Conservation (phyloP, 2,113 vertebrate species). For the Leucopternis melanops region DNA sequence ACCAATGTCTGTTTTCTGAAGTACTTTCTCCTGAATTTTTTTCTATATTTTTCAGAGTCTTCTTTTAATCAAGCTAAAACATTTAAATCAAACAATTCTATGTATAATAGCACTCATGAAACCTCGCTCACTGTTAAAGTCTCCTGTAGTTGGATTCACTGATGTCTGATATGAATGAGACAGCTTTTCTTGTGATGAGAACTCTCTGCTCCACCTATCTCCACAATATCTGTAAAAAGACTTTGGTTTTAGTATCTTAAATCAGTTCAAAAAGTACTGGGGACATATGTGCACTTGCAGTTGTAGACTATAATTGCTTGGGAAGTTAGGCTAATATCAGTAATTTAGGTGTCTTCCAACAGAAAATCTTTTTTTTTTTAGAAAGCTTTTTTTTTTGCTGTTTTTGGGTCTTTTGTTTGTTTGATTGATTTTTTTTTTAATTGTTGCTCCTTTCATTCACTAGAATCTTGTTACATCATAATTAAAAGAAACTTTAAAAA, state of each 20-base stretch:
- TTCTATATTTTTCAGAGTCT: background rate
- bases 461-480: background rate
- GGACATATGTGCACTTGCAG: accelerated
- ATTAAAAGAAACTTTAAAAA: background rate
- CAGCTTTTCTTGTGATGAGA: background rate
- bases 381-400: background rate
- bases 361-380: background rate
- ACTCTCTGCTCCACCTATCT: background rate
- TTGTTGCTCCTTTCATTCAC: background rate
- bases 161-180: background rate
- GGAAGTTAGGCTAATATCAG: background rate
- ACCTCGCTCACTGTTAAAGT: background rate
- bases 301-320: background rate
- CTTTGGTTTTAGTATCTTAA: background rate
- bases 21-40: background rate
- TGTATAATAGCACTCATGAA: background rate
- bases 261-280: background rate
- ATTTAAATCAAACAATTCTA: background rate
- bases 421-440: background rate
- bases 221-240: background rate
- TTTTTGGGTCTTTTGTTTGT: background rate
- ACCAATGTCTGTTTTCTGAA: background rate
- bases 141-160: background rate
- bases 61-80: background rate
- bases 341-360: background rate